phyloP scores from a whole-genome alignment of 2,113 vertebrate genomes.

The Xyrauchen texanus region DNA sequence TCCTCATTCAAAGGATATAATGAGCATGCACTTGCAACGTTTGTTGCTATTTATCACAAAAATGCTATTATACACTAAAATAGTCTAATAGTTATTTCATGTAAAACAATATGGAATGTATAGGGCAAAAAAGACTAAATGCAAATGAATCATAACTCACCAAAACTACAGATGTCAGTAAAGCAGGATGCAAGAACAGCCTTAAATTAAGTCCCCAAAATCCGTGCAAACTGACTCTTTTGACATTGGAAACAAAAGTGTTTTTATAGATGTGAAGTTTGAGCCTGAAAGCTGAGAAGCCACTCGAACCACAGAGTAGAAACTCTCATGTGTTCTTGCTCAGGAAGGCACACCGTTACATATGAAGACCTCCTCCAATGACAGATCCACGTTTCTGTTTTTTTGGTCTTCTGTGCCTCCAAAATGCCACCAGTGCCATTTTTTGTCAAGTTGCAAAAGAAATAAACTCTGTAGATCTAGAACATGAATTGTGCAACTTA shows the following conservation, averaged over 20 bases:
- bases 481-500: background rate
- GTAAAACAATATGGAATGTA: background rate
- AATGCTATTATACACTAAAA: background rate
- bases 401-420: background rate
- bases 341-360: conserved; percentile 24
- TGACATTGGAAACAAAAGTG: background rate
- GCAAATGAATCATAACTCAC: background rate
- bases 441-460: conserved; percentile 9
- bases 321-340: background rate
- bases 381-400: background rate
- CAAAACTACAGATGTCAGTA: background rate
- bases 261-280: background rate
- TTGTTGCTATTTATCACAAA: background rate
- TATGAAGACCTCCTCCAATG: conserved; percentile 21
- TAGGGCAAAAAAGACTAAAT: background rate
- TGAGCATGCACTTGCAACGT: background rate
- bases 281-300: background rate
- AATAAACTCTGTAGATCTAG: background rate
- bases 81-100: background rate
- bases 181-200: background rate
- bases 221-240: background rate
- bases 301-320: conserved; percentile 10
- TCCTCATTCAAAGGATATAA: conserved; percentile 9
- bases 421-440: background rate
- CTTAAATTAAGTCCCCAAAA: background rate